A percentile compares a stretch with the other conserved stretches of the same genome.
phyloP scores from a whole-genome alignment of 1,140 invertebrate species.

The Amyelois transitella region DNA sequence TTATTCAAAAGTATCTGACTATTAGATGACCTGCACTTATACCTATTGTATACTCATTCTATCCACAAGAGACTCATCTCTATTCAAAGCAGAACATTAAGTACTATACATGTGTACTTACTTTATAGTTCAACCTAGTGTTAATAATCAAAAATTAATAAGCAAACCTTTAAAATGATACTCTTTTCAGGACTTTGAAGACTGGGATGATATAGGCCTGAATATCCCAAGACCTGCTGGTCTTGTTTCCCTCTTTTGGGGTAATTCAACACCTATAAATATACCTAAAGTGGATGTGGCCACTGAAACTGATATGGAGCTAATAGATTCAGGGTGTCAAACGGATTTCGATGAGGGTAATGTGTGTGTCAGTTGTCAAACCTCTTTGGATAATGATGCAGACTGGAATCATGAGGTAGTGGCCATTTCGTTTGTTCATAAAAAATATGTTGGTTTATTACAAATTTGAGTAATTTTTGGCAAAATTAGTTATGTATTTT shows the following conservation, averaged over 20 bases:
- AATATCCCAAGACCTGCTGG: constrained; percentile 89
- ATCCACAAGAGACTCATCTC: too few species aligned
- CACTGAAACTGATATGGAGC: constrained; percentile 30
- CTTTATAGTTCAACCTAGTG: too few species aligned
- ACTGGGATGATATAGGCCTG: constrained; percentile 94
- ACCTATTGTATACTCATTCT: too few species aligned
- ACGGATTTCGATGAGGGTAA: constrained; percentile 57
- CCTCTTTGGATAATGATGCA: constrained; percentile 42
- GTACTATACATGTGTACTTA: too few species aligned
- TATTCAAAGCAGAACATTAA: too few species aligned
- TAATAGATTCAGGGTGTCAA: constrained; percentile 48
- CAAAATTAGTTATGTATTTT: too few species aligned
- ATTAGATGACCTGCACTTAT: too few species aligned
- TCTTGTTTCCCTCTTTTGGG: constrained; percentile 85
- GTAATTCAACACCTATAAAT: constrained; percentile 52
- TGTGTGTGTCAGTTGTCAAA: constrained; percentile 59
- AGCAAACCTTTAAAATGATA: not conserved
- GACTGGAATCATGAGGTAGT: constrained; percentile 69
- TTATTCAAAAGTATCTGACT: too few species aligned
- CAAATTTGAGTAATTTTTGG: too few species aligned
- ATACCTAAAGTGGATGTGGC: constrained; percentile 38
- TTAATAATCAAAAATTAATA: too few species aligned
- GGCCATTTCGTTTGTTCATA: too few species aligned
- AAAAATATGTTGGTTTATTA: too few species aligned
- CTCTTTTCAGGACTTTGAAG: constrained; percentile 86